Conservation (phyloP, 2,888 invertebrate genomes). For the Opisthograptis luteolata region DNA sequence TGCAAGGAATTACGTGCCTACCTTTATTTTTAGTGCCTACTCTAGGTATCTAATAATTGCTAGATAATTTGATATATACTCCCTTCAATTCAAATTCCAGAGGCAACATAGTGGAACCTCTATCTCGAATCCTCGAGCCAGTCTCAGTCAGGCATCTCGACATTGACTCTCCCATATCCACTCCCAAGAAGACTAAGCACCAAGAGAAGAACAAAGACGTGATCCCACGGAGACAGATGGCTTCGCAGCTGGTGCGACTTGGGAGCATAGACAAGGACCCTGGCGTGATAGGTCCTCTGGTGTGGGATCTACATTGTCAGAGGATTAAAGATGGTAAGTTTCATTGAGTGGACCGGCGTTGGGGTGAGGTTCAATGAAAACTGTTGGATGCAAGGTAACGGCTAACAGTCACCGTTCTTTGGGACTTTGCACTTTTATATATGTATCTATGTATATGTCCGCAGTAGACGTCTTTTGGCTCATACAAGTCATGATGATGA, state of each 20-base stretch:
- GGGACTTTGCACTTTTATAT: no score
- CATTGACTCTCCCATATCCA: conserved; percentile 70
- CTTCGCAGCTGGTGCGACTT: conserved; percentile 84
- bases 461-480: no score
- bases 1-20: no score
- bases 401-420: no score
- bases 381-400: no score
- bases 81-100: conserved; percentile 64
- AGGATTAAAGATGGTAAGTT: conserved; percentile 83
- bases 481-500: no score
- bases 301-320: conserved; percentile 92
- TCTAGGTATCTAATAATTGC: no score
- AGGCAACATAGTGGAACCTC: conserved; percentile 89
- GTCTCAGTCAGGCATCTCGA: conserved; percentile 90
- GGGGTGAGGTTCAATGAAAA: no score
- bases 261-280: conserved; percentile 92
- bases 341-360: no score
- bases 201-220: conserved; percentile 51
- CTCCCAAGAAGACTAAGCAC: conserved; percentile 49
- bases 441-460: no score
- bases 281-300: conserved; percentile 92
- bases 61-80: no score
- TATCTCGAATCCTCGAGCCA: conserved; percentile 91
- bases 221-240: conserved; percentile 72
- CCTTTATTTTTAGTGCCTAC: no score